phyloP scores from a whole-genome alignment of 2,888 invertebrate genomes.

The Achlya flavicornis region DNA sequence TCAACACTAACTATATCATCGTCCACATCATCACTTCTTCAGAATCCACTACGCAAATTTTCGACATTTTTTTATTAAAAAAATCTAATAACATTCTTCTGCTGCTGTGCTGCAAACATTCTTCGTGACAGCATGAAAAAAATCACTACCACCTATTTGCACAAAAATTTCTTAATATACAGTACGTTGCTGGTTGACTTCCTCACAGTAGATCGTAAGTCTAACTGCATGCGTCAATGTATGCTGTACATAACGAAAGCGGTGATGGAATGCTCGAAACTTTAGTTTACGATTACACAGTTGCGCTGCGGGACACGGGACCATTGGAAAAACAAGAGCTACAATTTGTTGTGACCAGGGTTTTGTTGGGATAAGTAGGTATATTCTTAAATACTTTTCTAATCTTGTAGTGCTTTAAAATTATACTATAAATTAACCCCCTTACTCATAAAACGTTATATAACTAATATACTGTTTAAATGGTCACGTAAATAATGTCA shows the following conservation, averaged over 20 bases:
- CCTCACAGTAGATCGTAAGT: slow-evolving; percentile 7
- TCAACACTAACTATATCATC: no score
- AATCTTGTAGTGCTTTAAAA: no score
- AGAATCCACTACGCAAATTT: no score
- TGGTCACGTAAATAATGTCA: no score
- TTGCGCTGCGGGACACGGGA: slow-evolving; percentile 66
- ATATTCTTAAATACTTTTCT: not conserved
- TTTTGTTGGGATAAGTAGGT: not conserved
- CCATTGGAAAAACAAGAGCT: slow-evolving; percentile 70
- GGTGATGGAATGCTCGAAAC: slow-evolving; percentile 31
- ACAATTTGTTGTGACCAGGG: slow-evolving; percentile 44
- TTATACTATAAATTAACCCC: no score
- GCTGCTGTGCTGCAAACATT: slow-evolving; percentile 1
- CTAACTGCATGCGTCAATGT: slow-evolving; percentile 25
- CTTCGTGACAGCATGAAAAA: not conserved
- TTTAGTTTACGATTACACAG: slow-evolving; percentile 54
- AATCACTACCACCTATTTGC: not conserved
- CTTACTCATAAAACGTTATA: no score
- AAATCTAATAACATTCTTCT: not conserved
- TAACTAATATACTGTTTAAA: no score
- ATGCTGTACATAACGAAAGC: slow-evolving; percentile 22
- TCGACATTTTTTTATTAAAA: not conserved
- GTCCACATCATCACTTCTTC: no score
- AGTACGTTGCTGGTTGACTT: slow-evolving; percentile 11
- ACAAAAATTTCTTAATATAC: not conserved